Conservation (phyloP, 2,113 vertebrate species). For the Crotalus tigris region DNA sequence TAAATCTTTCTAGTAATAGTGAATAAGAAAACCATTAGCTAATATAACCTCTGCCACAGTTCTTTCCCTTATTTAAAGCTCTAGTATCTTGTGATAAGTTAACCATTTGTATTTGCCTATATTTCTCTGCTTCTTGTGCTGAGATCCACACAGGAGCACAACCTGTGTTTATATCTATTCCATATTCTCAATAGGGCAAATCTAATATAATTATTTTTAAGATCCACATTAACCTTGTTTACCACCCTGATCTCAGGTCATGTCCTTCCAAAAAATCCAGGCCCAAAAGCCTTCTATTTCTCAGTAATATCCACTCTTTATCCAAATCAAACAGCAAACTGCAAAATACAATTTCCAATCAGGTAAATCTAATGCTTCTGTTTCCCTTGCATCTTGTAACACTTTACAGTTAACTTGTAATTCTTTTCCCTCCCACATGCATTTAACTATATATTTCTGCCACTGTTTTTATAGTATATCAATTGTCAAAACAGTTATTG, state of each 20-base stretch:
- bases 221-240: background rate
- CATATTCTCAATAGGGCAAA: background rate
- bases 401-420: background rate
- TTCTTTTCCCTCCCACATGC: background rate
- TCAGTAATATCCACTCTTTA: background rate
- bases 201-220: background rate
- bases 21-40: background rate
- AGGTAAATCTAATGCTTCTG: background rate
- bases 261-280: background rate
- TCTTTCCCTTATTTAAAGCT: background rate
- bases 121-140: background rate
- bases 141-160: background rate
- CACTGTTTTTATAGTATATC: background rate
- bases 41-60: background rate
- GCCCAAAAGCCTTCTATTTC: background rate
- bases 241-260: background rate
- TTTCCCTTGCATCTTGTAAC: background rate
- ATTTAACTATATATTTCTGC: background rate
- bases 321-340: background rate
- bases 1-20: background rate
- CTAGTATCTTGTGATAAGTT: background rate
- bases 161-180: background rate
- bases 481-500: background rate
- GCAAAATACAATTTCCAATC: background rate
- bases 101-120: background rate